These are phyloP conservation scores for Tholera decimalis DNA, from an alignment of 2,888 invertebrate species.

Conservation along the genomic window DNA sequence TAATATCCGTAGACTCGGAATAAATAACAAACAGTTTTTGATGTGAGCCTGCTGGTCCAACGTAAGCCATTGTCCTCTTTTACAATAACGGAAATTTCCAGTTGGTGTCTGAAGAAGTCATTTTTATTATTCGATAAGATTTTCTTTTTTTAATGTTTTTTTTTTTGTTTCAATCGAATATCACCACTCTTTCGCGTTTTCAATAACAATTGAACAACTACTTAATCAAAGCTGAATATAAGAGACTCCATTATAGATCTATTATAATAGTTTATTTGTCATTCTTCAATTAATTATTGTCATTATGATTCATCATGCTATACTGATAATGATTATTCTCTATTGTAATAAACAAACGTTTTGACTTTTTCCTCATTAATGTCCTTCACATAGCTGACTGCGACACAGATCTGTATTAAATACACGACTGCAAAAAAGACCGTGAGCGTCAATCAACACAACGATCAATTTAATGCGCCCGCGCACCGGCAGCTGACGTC, in stretches of 20 bases:
- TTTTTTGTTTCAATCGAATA: not conserved
- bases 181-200: not conserved
- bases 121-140: constrained; percentile 11
- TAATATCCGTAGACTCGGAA: constrained; percentile 28
- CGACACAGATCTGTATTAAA: constrained; percentile 58
- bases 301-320: constrained; percentile 37
- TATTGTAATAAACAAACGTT: constrained; percentile 41
- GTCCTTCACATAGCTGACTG: constrained; percentile 57
- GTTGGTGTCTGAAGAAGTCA: constrained; percentile 20
- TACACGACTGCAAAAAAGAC: constrained; percentile 74
- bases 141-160: not conserved
- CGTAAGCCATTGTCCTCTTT: constrained; percentile 51
- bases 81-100: constrained; percentile 39
- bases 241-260: constrained; percentile 19
- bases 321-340: constrained; percentile 41
- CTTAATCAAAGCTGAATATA: not conserved
- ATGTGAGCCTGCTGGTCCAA: constrained; percentile 33
- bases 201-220: constrained; percentile 1
- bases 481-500: constrained; percentile 72
- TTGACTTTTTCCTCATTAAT: constrained; percentile 47
- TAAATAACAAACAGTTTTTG: constrained; percentile 47
- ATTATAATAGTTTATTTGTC: constrained; percentile 27
- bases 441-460: constrained; percentile 81
- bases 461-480: constrained; percentile 79
- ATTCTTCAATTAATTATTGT: constrained; percentile 38